Evolutionary conservation across 2,797 vertebrate genomes (phyloP).

Genomic region (Enteromius mattozi): DNA sequence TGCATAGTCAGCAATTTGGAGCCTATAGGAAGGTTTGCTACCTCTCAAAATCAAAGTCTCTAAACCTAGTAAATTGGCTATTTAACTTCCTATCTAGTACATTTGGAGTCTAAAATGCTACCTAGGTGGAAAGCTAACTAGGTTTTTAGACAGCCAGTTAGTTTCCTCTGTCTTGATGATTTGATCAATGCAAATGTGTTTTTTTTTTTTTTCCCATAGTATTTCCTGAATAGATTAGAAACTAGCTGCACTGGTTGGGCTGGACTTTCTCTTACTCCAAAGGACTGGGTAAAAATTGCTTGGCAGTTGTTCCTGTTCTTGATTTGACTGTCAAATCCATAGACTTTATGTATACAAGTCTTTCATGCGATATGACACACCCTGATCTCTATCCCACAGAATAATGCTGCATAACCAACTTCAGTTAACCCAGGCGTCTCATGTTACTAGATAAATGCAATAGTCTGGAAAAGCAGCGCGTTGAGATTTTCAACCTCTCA

Average conservation of each 20-base stretch:
- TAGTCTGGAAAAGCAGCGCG: background rate
- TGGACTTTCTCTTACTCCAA: background rate
- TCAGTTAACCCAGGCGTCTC: background rate
- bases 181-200: conserved; percentile 14
- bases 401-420: background rate
- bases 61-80: background rate
- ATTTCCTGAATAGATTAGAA: conserved; percentile 6
- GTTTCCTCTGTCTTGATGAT: background rate
- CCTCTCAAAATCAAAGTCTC: background rate
- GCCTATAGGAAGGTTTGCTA: background rate
- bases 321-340: background rate
- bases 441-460: conserved; percentile 11
- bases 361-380: background rate
- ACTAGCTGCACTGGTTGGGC: background rate
- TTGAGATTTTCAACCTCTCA: background rate
- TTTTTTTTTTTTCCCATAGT: background rate
- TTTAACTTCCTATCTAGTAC: background rate
- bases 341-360: no score
- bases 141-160: background rate
- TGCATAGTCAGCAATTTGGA: background rate
- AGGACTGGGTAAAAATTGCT: background rate
- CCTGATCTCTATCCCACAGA: background rate
- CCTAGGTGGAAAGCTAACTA: background rate
- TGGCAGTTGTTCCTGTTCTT: background rate
- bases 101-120: background rate